These are phyloP conservation scores for Nesogale talazaci DNA, from an alignment of 2,113 vertebrate genomes.

Conservation along the genomic window DNA sequence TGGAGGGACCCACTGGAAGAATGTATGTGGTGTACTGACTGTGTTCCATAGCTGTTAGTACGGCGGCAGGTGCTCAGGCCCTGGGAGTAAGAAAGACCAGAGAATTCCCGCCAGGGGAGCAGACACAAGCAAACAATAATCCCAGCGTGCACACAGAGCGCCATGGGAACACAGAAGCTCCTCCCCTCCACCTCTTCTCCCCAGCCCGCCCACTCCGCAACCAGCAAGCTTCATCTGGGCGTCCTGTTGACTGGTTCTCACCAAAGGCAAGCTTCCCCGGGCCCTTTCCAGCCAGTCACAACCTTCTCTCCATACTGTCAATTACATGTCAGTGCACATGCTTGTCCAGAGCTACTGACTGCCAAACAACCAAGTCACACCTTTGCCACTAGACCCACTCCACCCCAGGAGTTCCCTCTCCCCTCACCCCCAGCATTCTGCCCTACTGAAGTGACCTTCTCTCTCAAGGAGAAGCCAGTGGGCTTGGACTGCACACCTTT, in stretches of 20 bases:
- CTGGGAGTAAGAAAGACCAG: accelerated
- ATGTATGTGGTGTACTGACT: neutral
- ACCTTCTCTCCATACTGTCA: neutral
- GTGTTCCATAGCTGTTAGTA: neutral
- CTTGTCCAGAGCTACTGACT: neutral
- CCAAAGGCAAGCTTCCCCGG: neutral
- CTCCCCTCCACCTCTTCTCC: neutral
- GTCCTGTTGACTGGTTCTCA: neutral
- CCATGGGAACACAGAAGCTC: neutral
- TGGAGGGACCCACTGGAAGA: neutral
- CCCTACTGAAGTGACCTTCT: neutral
- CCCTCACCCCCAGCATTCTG: too few relatives aligned
- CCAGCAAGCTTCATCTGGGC: neutral
- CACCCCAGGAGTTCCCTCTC: too few relatives aligned
- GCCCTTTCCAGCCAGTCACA: neutral
- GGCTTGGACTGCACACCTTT: neutral
- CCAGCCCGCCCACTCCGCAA: neutral
- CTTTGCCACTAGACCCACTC: neutral
- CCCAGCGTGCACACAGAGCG: neutral
- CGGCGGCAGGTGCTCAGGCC: neutral
- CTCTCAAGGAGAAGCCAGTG: neutral
- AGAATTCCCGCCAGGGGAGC: neutral
- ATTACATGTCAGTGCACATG: neutral
- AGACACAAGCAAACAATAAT: neutral
- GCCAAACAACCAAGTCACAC: neutral